Evolutionary conservation across 2,888 invertebrate species (phyloP).

Genomic region (Leptinotarsa peninsularis): DNA sequence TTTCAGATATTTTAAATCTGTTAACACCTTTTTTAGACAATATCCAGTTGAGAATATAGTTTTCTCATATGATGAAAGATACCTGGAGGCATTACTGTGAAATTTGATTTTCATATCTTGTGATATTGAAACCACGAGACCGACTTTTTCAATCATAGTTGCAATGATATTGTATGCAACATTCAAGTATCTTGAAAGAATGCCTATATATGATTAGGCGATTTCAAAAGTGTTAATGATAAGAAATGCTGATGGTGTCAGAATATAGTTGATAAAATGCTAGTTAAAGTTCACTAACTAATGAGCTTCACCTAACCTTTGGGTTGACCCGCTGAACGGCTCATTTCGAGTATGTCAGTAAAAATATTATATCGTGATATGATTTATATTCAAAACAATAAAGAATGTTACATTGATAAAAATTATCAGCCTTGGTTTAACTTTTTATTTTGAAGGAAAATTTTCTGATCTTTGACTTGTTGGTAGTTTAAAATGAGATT

Average conservation of each 20-base stretch:
- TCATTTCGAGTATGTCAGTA: neutral
- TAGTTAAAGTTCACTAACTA: neutral
- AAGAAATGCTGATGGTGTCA: neutral
- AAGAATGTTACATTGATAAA: neutral
- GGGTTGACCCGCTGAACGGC: neutral
- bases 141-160: no score
- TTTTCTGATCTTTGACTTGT: slow-evolving; percentile 2
- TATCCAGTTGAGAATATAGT: no score
- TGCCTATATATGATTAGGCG: no score
- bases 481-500: neutral
- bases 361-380: neutral
- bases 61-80: no score
- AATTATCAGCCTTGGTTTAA: neutral
- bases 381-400: neutral
- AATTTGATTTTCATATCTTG: no score
- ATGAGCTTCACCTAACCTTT: neutral
- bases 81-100: no score
- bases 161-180: no score
- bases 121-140: no score
- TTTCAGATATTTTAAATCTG: no score
- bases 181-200: no score
- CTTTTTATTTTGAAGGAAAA: slow-evolving; percentile 3
- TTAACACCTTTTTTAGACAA: no score
- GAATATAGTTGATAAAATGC: neutral
- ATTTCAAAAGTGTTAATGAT: neutral